Conservation (phyloP, 1,140 invertebrate genomes). For the Hypsibius dujardini region DNA sequence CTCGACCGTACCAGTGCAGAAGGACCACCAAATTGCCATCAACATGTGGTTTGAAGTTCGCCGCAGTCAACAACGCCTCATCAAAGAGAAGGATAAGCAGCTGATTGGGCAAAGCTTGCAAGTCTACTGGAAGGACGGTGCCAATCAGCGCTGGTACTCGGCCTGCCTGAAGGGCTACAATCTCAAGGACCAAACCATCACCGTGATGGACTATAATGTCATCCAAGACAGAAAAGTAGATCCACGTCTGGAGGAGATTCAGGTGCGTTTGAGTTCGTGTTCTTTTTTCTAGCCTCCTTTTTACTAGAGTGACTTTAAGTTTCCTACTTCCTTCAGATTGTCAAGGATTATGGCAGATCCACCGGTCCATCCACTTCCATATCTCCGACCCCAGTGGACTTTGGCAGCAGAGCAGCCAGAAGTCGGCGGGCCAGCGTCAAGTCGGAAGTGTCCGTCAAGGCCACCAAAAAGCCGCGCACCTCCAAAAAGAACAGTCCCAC, state of each 20-base stretch:
- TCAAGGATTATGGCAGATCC: not conserved
- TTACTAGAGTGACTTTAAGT: too few relatives aligned
- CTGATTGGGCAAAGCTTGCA: slow-evolving; percentile 7
- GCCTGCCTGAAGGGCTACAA: slow-evolving; percentile 9
- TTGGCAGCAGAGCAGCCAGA: too few relatives aligned
- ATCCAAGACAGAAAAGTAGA: slow-evolving; percentile 7
- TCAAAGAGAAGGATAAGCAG: not conserved
- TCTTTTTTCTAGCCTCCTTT: too few relatives aligned
- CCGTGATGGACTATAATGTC: slow-evolving; percentile 10
- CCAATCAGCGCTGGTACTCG: slow-evolving; percentile 7
- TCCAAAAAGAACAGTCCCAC: not conserved
- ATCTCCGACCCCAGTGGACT: not conserved
- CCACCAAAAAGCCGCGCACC: too few relatives aligned
- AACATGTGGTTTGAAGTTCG: slow-evolving; percentile 2
- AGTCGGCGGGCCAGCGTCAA: too few relatives aligned
- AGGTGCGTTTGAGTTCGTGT: not conserved
- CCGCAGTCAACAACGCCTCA: not conserved
- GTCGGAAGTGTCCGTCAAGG: too few relatives aligned
- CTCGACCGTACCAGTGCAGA: not conserved
- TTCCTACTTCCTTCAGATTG: not conserved
- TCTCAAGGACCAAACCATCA: not conserved
- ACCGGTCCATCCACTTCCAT: not conserved
- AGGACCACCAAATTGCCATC: not conserved
- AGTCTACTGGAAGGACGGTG: slow-evolving; percentile 16
- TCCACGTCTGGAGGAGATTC: slow-evolving; percentile 16